Base-by-base conservation (phyloP, 2,888 invertebrate genomes). In the Theretra japonica region DNA sequence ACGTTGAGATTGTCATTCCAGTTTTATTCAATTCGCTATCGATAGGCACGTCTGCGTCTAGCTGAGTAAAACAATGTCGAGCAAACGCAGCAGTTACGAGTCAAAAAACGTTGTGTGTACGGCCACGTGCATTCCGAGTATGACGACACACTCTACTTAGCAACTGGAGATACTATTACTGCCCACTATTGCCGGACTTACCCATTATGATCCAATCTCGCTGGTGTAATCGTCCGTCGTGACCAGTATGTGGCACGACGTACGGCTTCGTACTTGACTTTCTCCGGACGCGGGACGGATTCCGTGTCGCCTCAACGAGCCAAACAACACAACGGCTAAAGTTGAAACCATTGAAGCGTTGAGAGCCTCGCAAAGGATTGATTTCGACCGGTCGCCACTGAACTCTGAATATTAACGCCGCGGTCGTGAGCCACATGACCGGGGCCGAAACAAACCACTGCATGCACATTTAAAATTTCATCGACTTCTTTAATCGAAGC, bases 231-330 rank as follows among this genome's bases (percentile, higher is more conserved):
- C 84, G 84, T 85, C 82, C 86, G 81, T 41, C 65, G 86, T 81
- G 79, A 82, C 78, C 82, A 78, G 77, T 82, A 85, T 90, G 90
- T 91, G 77, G 91, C 86, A 87, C 91, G 86, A 86, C 85, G 87
- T 85, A 87, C 87, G 85, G 76, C 83, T 85, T 83, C 83, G 91
- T 90, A 90, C 90, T 91, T 90, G 92, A 93, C 94, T 94, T 94
- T 94, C 94, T 92, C 94, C 88, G 79, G 82, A 76, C 75, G 75
- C 80, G 70, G 56, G 81, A 83, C 83, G 83, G 89, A 92, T 92
- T 89, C 91, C 90, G 88, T 90, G 90, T 88, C 90, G 88, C 88
- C 88, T 90, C 90, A 88, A 88, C 86, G 90, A 90, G 88, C 91
- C 92, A 91, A 92, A 90, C 90, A 91, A 86, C 88, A 88, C 89